Percentiles rank a stretch among this genome's conserved stretches.
These are phyloP conservation scores for Catocala fraxini DNA, from an alignment of 2,888 invertebrate genomes.

Conservation along the genomic window DNA sequence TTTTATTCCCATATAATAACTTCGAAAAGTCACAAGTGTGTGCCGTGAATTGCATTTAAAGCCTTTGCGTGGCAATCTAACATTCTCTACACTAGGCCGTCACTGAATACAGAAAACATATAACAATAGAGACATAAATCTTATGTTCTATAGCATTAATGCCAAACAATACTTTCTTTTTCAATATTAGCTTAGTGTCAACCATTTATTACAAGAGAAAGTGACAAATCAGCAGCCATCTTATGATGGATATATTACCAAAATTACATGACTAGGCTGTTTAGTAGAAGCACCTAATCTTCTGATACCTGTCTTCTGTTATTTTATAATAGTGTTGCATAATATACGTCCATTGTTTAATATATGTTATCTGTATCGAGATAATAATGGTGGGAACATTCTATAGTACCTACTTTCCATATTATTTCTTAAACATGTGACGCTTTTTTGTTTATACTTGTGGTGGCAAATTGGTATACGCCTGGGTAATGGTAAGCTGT, in stretches of 20 bases:
- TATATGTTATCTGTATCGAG: slow-evolving; percentile 74
- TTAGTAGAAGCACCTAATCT: slow-evolving; percentile 16
- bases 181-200: slow-evolving; percentile 19
- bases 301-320: slow-evolving; percentile 44
- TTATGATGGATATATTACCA: slow-evolving; percentile 22
- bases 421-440: slow-evolving; percentile 12
- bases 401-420: slow-evolving; percentile 74
- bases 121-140: too few relatives aligned
- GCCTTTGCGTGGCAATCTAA: too few relatives aligned
- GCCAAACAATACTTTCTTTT: slow-evolving; percentile 17
- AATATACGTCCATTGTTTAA: slow-evolving; percentile 72
- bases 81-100: too few relatives aligned
- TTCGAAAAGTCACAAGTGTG: too few relatives aligned
- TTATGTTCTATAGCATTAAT: not conserved
- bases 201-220: slow-evolving; percentile 40
- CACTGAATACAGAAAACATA: too few relatives aligned
- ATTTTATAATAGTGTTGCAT: slow-evolving; percentile 58
- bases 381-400: slow-evolving; percentile 79
- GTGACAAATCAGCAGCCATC: slow-evolving; percentile 28
- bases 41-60: too few relatives aligned
- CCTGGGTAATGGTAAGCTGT: too few relatives aligned
- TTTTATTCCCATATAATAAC: too few relatives aligned
- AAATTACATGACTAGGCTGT: slow-evolving; percentile 36
- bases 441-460: not conserved
- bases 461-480: too few relatives aligned